Evolutionary conservation across 2,888 invertebrate genomes (phyloP).

Genomic region (Hydraecia micacea): DNA sequence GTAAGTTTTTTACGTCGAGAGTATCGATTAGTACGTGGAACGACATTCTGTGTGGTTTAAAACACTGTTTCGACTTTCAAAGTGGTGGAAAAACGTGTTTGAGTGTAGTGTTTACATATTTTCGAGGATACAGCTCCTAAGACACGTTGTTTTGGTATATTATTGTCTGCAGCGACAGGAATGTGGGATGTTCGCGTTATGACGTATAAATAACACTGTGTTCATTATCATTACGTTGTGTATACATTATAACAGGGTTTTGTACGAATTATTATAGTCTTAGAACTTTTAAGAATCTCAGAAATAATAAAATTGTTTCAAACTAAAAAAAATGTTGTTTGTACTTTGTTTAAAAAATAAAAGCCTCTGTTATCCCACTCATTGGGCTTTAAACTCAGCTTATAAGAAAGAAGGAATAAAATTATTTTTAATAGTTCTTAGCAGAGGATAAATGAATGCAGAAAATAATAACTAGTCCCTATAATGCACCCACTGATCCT

Average conservation of each 20-base stretch:
- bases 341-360: neutral
- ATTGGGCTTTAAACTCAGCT: neutral
- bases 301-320: neutral
- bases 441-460: neutral
- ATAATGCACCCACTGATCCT: too few relatives aligned
- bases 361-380: neutral
- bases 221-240: slow-evolving; percentile 7
- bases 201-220: slow-evolving; percentile 18
- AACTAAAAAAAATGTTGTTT: neutral
- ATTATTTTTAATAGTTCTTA: neutral
- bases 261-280: neutral
- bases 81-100: slow-evolving; percentile 54
- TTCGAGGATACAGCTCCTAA: slow-evolving; percentile 20
- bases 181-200: slow-evolving; percentile 4
- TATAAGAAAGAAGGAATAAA: neutral
- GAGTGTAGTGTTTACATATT: slow-evolving; percentile 69
- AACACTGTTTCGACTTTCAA: slow-evolving; percentile 55
- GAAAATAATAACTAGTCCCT: neutral
- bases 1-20: slow-evolving; percentile 77
- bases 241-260: neutral
- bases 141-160: slow-evolving; percentile 43
- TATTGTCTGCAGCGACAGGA: neutral
- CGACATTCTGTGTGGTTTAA: slow-evolving; percentile 56
- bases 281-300: neutral
- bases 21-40: slow-evolving; percentile 79